Percentiles rank a stretch among this genome's conserved stretches.
Conservation (phyloP, 2,888 invertebrate genomes). For the Eugnorisma glareosa region DNA sequence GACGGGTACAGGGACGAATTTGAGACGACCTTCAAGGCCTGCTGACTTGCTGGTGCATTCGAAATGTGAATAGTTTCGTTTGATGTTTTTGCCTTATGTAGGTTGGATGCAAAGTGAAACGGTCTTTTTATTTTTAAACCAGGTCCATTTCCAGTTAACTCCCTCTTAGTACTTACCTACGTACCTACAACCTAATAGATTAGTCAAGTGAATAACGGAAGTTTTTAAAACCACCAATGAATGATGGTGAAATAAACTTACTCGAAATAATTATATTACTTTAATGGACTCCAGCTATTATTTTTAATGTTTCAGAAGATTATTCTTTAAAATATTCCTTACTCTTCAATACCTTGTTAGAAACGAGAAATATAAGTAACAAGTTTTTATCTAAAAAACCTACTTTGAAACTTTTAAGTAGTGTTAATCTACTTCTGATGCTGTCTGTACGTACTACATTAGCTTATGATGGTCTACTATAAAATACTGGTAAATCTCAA, state of each 20-base stretch:
- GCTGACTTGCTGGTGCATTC: not conserved
- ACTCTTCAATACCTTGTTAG: no score
- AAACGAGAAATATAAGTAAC: no score
- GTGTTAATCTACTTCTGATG: no score
- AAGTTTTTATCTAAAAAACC: no score
- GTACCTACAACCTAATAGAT: not conserved
- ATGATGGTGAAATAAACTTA: not conserved
- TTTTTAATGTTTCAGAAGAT: no score
- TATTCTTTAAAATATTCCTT: no score
- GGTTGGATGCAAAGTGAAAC: not conserved
- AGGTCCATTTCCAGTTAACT: not conserved
- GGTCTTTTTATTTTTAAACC: not conserved
- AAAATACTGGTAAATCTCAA: no score
- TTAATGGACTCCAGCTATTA: no score
- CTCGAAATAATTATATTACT: no score
- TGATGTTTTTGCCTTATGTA: not conserved
- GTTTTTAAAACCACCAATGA: not conserved
- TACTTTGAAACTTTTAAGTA: no score
- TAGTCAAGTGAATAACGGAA: not conserved
- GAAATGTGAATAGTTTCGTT: not conserved
- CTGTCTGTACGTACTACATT: not conserved
- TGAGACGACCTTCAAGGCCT: conserved; percentile 2
- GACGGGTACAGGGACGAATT: conserved; percentile 60
- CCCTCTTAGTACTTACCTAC: not conserved
- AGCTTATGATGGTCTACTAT: no score